phyloP scores from a whole-genome alignment of 2,888 invertebrate species.

The Diarsia dahlii region DNA sequence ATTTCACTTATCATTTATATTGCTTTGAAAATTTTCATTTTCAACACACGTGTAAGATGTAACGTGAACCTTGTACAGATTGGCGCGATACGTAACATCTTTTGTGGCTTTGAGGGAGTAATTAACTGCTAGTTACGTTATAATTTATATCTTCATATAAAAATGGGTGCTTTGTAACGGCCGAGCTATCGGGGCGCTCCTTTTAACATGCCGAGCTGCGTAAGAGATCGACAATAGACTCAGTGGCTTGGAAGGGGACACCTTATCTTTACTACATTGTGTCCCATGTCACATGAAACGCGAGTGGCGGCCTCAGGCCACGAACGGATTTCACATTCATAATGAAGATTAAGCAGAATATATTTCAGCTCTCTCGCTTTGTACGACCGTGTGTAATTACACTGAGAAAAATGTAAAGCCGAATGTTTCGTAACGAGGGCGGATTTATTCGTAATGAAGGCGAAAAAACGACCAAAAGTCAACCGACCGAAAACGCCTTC shows the following conservation, averaged over 20 bases:
- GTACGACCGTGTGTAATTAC: constrained; percentile 67
- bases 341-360: constrained; percentile 82
- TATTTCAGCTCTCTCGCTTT: constrained; percentile 70
- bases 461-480: no score
- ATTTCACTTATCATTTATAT: constrained; percentile 84
- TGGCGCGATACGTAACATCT: constrained; percentile 33
- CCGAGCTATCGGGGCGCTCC: constrained; percentile 75
- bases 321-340: constrained; percentile 86
- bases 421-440: no score
- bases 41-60: constrained; percentile 29
- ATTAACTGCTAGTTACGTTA: constrained; percentile 65
- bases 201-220: constrained; percentile 84
- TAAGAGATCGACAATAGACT: constrained; percentile 88
- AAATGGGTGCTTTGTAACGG: constrained; percentile 74
- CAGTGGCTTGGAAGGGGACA: constrained; percentile 88
- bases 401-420: no score
- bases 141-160: constrained; percentile 68
- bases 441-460: no score
- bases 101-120: constrained; percentile 41
- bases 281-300: constrained; percentile 88
- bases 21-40: constrained; percentile 60
- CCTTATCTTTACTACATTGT: constrained; percentile 89
- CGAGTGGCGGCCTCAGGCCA: constrained; percentile 81
- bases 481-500: no score
- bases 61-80: constrained; percentile 41